Percentiles rank a stretch among this genome's conserved stretches.
phyloP scores from a whole-genome alignment of 2,797 vertebrate species.

The Peromyscus attwateri region DNA sequence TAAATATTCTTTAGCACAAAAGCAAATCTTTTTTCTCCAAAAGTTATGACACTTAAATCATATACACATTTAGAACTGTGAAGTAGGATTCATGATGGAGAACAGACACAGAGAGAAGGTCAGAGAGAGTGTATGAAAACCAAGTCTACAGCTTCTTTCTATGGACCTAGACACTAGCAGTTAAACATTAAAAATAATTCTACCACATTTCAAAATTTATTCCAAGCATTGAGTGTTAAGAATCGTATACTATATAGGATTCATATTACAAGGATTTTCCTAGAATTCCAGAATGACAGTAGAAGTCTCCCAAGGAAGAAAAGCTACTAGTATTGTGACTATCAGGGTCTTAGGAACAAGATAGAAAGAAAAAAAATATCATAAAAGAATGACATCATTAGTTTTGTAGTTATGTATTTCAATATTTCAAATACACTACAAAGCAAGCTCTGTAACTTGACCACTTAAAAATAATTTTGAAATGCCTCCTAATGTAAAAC shows the following conservation, averaged over 20 bases:
- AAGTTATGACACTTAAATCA: not conserved
- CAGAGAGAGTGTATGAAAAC: not conserved
- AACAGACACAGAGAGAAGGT: not conserved
- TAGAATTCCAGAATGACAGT: not conserved
- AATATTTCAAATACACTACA: not conserved
- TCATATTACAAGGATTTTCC: not conserved
- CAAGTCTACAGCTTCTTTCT: not conserved
- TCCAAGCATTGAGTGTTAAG: not conserved
- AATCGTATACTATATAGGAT: not conserved
- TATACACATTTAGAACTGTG: not conserved
- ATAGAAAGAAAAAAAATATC: not conserved
- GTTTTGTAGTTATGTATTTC: not conserved
- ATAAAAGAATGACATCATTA: not conserved
- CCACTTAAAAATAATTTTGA: conserved; percentile 38
- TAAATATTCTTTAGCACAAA: not conserved
- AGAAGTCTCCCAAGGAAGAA: not conserved
- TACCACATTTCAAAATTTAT: conserved; percentile 48
- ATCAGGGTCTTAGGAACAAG: not conserved
- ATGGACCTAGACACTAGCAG: not conserved
- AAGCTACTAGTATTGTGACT: not conserved
- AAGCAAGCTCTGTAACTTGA: not conserved
- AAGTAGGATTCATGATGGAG: not conserved
- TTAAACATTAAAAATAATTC: conserved; percentile 13
- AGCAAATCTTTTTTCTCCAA: not conserved
- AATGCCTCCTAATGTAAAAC: not conserved